phyloP scores from a whole-genome alignment of 35 echinoderm and acorn worm species.

The Diadema setosum region DNA sequence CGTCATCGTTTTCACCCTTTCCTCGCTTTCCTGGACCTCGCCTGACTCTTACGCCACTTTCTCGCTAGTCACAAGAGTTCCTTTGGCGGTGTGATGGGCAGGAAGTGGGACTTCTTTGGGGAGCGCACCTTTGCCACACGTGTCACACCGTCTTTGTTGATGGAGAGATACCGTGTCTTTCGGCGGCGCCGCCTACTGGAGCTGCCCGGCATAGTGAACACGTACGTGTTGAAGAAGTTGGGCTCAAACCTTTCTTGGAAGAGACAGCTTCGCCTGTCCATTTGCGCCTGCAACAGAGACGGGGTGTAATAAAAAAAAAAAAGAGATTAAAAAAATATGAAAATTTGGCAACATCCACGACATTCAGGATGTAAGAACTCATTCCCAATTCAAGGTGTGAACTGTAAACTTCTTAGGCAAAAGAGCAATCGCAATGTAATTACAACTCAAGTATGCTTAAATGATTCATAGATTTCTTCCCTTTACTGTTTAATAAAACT shows the following conservation, averaged over 20 bases:
- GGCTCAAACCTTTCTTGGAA: not conserved
- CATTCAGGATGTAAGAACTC: too few relatives aligned
- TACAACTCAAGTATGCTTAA: too few relatives aligned
- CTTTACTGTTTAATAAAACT: too few relatives aligned
- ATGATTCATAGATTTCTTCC: too few relatives aligned
- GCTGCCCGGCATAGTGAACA: not conserved
- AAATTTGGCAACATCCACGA: too few relatives aligned
- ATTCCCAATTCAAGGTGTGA: too few relatives aligned
- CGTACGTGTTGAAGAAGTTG: conserved; percentile 23
- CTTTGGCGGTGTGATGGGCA: not conserved
- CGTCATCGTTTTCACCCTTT: not conserved
- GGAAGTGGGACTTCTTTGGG: not conserved
- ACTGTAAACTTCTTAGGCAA: too few relatives aligned
- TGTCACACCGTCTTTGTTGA: not conserved
- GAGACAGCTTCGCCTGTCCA: not conserved
- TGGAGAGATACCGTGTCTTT: not conserved
- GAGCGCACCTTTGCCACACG: not conserved
- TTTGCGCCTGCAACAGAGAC: too few relatives aligned
- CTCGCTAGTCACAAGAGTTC: conserved; percentile 17
- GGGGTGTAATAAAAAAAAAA: too few relatives aligned
- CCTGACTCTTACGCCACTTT: conserved; percentile 15
- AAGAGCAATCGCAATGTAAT: too few relatives aligned
- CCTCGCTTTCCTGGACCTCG: not conserved
- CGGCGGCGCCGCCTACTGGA: not conserved
- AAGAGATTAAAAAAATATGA: too few relatives aligned